Base-by-base conservation (phyloP, 2,888 invertebrate species). In the Caenorhabditis sinica region DNA sequence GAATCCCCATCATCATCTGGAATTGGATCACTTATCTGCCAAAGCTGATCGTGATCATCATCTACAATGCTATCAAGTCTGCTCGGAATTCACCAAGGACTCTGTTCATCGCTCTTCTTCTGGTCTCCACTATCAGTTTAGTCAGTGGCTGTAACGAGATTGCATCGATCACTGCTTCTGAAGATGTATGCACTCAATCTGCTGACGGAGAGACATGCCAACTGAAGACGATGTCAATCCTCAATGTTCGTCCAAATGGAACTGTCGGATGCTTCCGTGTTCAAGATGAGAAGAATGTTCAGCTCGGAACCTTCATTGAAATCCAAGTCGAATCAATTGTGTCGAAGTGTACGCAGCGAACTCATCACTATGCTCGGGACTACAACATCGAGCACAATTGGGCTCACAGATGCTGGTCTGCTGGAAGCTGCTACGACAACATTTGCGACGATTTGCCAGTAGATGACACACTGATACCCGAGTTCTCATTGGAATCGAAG, bases 191-290 rank as follows among this genome's bases (percentile, higher is more conserved):
- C 45, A 45, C 17, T 45, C 45, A 17, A 11, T 45, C 45, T 4
- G 45, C 6, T 3, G n/a, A 45, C n/a, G 17, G 17, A 15, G 61
- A 36, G 20, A 1, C 15, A n/a, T 66, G 66, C 30, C n/a, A 11
- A n/a, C 25, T 66, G 28, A 69, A 53, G 9, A 69, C 51, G 1
- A 17, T 36, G 0, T 33, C 33, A 2, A 69, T 69, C n/a, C 9
- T 69, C 13, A 69, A 69, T 30, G 11, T 69, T 3, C 20, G 69
- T 53, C 69, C 69, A 9, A 69, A 56, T 30, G 69, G 69, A 30
- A 36, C 36, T 1, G 28, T 36, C 1, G 69, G 20, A 20, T 69
- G 53, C 11, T 69, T 53, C 17, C n/a, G 23, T 23, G n/a, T 69
- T 0, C 13, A 17, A 1, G 49, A 49, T 17, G 49, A 6, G 0